phyloP scores from a whole-genome alignment of 2,113 vertebrate species.

The Jacana jacana region DNA sequence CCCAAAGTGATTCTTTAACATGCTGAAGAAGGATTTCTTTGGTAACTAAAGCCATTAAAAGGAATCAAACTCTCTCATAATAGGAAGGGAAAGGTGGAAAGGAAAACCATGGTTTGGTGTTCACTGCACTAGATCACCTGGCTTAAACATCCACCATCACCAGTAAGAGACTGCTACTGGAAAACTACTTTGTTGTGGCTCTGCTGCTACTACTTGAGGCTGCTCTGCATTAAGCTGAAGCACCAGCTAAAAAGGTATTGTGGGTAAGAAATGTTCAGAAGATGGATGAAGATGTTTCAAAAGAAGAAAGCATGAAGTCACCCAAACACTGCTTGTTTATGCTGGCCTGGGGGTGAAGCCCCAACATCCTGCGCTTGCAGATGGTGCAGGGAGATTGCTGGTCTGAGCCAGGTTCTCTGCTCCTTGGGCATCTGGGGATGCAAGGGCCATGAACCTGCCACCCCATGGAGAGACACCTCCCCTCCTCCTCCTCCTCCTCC shows the following conservation, averaged over 20 bases:
- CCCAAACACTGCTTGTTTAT: not conserved
- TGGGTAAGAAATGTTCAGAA: not conserved
- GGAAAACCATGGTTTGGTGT: not conserved
- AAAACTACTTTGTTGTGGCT: not conserved
- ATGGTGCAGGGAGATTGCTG: not conserved
- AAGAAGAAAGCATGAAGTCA: not conserved
- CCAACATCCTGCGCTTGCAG: not conserved
- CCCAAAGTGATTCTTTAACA: conserved; percentile 27
- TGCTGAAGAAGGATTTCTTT: conserved; percentile 44
- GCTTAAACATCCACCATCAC: not conserved
- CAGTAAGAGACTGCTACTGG: not conserved
- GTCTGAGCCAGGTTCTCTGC: not conserved
- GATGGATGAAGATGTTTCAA: not conserved
- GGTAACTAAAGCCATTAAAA: conserved; percentile 52
- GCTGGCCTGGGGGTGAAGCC: not conserved
- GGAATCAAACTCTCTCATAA: not conserved
- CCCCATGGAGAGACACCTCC: accelerated
- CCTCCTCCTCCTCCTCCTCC: not conserved
- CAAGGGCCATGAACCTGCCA: not conserved
- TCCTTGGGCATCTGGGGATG: not conserved
- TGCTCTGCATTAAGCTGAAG: not conserved
- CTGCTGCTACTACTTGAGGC: not conserved
- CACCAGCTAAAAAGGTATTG: not conserved
- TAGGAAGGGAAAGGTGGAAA: not conserved
- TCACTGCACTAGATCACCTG: not conserved